phyloP scores from a whole-genome alignment of 2,888 invertebrate genomes.

The Trachelus tabidus region DNA sequence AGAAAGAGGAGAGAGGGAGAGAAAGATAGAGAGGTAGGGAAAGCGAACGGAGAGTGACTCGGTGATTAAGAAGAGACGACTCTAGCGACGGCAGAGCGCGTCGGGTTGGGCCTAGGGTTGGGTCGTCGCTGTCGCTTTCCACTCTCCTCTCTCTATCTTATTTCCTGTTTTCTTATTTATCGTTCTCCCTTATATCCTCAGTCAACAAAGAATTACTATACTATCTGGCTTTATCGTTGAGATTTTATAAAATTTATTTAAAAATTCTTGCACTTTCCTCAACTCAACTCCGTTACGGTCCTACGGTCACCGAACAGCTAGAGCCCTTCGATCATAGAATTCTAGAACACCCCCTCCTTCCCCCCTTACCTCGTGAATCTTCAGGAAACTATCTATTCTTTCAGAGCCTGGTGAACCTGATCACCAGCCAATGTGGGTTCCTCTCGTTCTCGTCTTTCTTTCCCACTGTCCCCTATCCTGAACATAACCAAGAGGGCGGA shows the following conservation, averaged over 20 bases:
- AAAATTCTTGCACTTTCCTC: not conserved
- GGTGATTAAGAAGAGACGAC: not conserved
- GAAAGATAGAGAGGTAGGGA: not conserved
- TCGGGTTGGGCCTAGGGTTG: not conserved
- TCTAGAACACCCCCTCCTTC: not conserved
- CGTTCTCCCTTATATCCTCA: not conserved
- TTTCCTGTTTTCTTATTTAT: not conserved
- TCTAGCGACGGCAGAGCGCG: not conserved
- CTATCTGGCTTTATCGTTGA: not conserved
- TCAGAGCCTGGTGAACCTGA: not conserved
- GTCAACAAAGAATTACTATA: not conserved
- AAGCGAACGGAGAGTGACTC: not conserved
- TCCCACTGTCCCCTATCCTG: not conserved
- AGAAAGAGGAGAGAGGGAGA: not conserved
- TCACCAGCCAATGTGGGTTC: not conserved
- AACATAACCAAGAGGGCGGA: not conserved
- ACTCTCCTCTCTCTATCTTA: not conserved
- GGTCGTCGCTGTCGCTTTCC: not conserved
- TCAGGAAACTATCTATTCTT: not conserved
- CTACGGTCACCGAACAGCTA: not conserved
- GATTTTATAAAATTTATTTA: not conserved
- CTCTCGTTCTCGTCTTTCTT: conserved; percentile 1
- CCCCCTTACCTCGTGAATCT: not conserved
- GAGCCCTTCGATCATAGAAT: not conserved
- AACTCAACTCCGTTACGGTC: not conserved